phyloP scores from a whole-genome alignment of 1,140 invertebrate species.

The Calliopsis andreniformis region DNA sequence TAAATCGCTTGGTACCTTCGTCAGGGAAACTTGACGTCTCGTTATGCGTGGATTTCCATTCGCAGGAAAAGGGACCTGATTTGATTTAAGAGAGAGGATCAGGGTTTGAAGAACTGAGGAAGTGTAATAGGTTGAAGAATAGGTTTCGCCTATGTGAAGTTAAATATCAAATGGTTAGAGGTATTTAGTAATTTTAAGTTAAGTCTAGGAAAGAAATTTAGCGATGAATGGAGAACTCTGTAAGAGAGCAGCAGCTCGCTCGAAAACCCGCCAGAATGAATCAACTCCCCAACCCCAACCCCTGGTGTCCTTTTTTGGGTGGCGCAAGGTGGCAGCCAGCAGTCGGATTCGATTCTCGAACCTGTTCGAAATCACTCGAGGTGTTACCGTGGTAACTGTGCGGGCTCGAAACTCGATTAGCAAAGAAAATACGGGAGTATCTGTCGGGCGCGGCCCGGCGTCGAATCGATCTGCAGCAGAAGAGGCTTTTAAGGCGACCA shows the following conservation, averaged over 20 bases:
- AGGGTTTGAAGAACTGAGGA: not conserved
- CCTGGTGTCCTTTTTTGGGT: constrained; percentile 18
- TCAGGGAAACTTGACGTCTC: constrained; percentile 38
- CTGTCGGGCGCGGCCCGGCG: constrained; percentile 62
- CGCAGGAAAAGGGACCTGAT: not conserved
- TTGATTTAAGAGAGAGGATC: not conserved
- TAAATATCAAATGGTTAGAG: too few species aligned
- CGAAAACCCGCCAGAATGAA: not conserved
- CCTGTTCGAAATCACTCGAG: constrained; percentile 54
- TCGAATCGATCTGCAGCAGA: constrained; percentile 72
- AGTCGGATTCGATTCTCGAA: constrained; percentile 52
- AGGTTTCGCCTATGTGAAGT: too few species aligned
- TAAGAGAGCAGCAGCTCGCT: not conserved
- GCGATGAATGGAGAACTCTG: not conserved
- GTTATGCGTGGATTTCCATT: constrained; percentile 24
- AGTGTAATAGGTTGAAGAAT: too few species aligned
- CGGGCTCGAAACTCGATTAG: constrained; percentile 75
- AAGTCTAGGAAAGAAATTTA: not conserved
- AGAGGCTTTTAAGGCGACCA: constrained; percentile 75
- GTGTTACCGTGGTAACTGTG: constrained; percentile 72
- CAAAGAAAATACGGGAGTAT: constrained; percentile 75
- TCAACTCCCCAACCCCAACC: not conserved
- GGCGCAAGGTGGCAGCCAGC: constrained; percentile 14
- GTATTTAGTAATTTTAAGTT: too few species aligned
- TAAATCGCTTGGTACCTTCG: constrained; percentile 29